These are phyloP conservation scores for Entelurus aequoreus DNA, from an alignment of 2,113 vertebrate genomes.

Conservation along the genomic window DNA sequence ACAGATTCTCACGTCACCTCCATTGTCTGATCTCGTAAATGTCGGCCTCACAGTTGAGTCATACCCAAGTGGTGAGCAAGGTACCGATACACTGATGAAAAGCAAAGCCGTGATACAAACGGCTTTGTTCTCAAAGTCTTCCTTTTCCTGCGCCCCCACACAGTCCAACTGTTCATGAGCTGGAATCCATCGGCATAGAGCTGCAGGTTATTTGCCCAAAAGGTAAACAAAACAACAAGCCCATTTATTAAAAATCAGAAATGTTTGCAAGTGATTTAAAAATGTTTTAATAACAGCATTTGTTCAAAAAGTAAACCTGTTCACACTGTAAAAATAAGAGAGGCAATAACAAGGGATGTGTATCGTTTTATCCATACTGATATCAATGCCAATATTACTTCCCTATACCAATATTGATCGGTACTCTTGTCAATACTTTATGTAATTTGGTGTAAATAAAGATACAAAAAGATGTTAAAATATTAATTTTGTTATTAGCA, in stretches of 20 bases:
- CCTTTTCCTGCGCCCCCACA: slow-evolving; percentile 13
- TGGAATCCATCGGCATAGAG: slow-evolving; percentile 24
- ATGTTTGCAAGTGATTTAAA: slow-evolving; percentile 15
- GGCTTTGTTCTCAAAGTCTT: slow-evolving; percentile 30
- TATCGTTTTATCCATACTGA: not conserved
- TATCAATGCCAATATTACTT: not conserved
- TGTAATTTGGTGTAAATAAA: no score
- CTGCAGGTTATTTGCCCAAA: slow-evolving; percentile 31
- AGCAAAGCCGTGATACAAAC: slow-evolving; percentile 27
- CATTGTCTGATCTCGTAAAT: slow-evolving; percentile 52
- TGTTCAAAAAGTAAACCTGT: not conserved
- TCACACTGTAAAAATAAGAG: not conserved
- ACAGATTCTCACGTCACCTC: slow-evolving; percentile 47
- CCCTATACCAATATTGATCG: no score
- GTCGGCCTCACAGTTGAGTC: slow-evolving; percentile 45
- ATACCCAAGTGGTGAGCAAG: slow-evolving; percentile 38
- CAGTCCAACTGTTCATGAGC: slow-evolving; percentile 11
- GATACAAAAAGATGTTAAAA: no score
- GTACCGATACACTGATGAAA: slow-evolving; percentile 19
- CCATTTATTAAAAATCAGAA: not conserved
- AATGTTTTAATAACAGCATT: not conserved
- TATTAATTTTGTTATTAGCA: no score
- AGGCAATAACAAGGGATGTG: not conserved
- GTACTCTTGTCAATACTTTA: no score
- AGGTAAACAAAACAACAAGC: slow-evolving; percentile 10